phyloP scores from a whole-genome alignment of 2,797 vertebrate genomes.

The Eulemur coronatus region DNA sequence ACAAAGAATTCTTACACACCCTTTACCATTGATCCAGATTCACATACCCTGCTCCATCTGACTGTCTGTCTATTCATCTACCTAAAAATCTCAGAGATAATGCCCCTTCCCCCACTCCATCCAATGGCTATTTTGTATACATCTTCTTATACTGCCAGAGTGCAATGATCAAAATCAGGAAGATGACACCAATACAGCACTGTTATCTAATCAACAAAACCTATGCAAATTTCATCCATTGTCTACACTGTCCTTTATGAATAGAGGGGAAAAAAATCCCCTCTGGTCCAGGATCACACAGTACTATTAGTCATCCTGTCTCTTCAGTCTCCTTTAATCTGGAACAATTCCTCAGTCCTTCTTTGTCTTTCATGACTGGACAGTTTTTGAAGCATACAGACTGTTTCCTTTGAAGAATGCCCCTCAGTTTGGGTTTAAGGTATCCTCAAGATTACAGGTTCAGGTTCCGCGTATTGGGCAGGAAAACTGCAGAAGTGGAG shows the following conservation, averaged over 20 bases:
- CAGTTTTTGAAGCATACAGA: background rate
- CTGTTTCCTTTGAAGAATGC: background rate
- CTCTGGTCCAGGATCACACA: no score
- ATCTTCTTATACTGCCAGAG: background rate
- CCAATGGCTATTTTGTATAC: background rate
- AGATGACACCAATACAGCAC: background rate
- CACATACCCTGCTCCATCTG: background rate
- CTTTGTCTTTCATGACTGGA: background rate
- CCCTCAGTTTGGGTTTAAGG: background rate
- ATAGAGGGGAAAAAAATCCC: background rate
- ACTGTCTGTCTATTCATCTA: background rate
- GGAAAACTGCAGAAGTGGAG: background rate
- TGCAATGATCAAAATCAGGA: background rate
- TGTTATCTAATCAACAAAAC: background rate
- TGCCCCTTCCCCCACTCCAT: background rate
- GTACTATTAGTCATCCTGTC: background rate
- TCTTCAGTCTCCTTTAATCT: background rate
- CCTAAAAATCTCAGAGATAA: background rate
- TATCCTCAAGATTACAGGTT: background rate
- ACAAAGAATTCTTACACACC: background rate
- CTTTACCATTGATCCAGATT: background rate
- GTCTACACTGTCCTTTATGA: background rate
- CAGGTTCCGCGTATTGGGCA: background rate
- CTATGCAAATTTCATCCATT: background rate
- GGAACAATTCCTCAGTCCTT: background rate